Base-by-base conservation (phyloP, 2,797 vertebrate species). In the Simalia tracyae region DNA sequence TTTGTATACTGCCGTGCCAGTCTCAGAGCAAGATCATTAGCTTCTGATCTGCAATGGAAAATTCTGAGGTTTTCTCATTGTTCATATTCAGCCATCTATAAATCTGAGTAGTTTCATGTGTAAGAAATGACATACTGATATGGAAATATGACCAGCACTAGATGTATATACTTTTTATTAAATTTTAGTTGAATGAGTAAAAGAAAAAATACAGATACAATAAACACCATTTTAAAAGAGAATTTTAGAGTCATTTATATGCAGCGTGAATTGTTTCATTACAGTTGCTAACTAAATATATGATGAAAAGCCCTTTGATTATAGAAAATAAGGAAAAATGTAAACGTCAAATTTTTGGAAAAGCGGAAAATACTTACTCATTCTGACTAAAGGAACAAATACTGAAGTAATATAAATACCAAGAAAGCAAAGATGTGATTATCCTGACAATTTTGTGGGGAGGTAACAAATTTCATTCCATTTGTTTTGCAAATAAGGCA, bases 1-100 rank as follows among this genome's bases (percentile, higher is more conserved):
- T 97, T 97, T 0, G 98, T 99, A 94, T 98, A 98, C 92, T 98
- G 98, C 36, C 97, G 98, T 50, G 99, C 98, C 97, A 99, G 5
- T 92, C 99, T 98, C 12, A 99, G 96, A 81, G 99, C 99, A 36
- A 99, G 98, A 95, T 99, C 99, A 0, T 99, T 99, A 86, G 99
- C 99, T 96, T 99, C 99, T 61, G 99, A 99, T 19, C 99, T 99
- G 92, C 56, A 90, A 93, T 36, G 4, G 91, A 95, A 93, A 91
- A 94, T 2, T 17, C 0, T 14, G 0, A 10, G 46, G 86, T 17
- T 46, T 26, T 88, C 92, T 92, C 17, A 36, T 0, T 90, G 28
- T 8, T 36, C 60, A 17, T 84, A 54, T 28, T 0, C 88, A 4
- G 56, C 12, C 2, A 66, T 81, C 36, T 81, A 46, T 46, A 81